phyloP scores from a whole-genome alignment of 2,888 invertebrate species.

The Lasioglossum marginatum region DNA sequence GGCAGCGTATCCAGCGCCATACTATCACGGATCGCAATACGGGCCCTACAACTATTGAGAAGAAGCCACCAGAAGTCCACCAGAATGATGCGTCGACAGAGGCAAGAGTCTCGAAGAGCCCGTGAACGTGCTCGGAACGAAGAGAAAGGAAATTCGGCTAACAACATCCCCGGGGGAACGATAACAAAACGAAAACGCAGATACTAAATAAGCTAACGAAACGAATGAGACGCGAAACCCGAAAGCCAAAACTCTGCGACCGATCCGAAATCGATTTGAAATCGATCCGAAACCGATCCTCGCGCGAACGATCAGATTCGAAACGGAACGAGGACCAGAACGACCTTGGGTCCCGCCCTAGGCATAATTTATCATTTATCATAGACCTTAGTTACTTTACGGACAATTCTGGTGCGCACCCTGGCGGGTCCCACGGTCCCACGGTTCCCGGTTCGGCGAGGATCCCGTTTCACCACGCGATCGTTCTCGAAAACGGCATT shows the following conservation, averaged over 20 bases:
- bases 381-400: conserved; percentile 38
- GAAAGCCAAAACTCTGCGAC: conserved; percentile 11
- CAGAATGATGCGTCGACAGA: conserved; percentile 36
- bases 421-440: conserved; percentile 37
- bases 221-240: conserved; percentile 13
- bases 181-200: not conserved
- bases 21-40: conserved; percentile 95
- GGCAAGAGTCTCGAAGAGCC: conserved; percentile 45
- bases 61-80: not conserved
- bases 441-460: conserved; percentile 31
- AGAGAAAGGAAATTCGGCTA: conserved; percentile 41
- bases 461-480: conserved; percentile 27
- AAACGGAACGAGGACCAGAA: conserved; percentile 23
- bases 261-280: conserved; percentile 34
- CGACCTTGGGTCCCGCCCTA: conserved; percentile 54
- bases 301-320: conserved; percentile 20
- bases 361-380: conserved; percentile 61
- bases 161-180: conserved; percentile 37
- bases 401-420: conserved; percentile 55
- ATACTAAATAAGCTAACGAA: not conserved
- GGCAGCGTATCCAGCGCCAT: conserved; percentile 94
- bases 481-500: conserved; percentile 25
- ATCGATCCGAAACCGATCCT: conserved; percentile 37
- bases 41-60: conserved; percentile 96
- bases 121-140: conserved; percentile 44